These are phyloP conservation scores for Hermaeophaga mercurialis DNA, from an alignment of 2,888 invertebrate genomes.

Conservation along the genomic window DNA sequence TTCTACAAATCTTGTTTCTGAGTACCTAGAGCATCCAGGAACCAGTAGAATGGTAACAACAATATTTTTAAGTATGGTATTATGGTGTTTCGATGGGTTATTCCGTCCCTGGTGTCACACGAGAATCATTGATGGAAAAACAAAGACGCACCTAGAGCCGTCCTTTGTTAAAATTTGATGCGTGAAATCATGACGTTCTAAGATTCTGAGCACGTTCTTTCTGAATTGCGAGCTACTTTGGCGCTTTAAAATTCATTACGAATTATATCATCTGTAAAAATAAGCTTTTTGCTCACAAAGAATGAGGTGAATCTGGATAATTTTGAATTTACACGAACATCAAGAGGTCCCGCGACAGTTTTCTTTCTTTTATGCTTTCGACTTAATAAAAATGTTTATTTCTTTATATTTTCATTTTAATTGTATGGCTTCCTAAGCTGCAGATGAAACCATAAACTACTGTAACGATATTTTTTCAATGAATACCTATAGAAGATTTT, in stretches of 20 bases:
- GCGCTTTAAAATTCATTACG: conserved; percentile 59
- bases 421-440: too few relatives aligned
- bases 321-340: conserved; percentile 27
- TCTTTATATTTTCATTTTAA: background rate
- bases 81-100: too few relatives aligned
- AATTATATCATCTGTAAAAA: conserved; percentile 58
- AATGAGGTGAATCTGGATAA: conserved; percentile 25
- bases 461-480: too few relatives aligned
- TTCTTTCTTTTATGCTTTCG: background rate
- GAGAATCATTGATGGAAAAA: conserved; percentile 27
- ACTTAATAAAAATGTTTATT: conserved; percentile 7
- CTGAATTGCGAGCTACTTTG: conserved; percentile 56
- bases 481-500: too few relatives aligned
- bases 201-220: conserved; percentile 56
- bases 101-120: conserved; percentile 7
- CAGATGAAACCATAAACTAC: too few relatives aligned
- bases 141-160: conserved; percentile 33
- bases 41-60: too few relatives aligned
- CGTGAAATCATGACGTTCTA: conserved; percentile 42
- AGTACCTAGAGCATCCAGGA: too few relatives aligned
- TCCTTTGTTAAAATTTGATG: conserved; percentile 42
- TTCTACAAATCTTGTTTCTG: too few relatives aligned
- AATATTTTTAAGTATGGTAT: too few relatives aligned
- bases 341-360: conserved; percentile 2
- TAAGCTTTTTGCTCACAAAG: conserved; percentile 44